phyloP scores from a whole-genome alignment of 2,797 vertebrate genomes.

The Argentina silus region DNA sequence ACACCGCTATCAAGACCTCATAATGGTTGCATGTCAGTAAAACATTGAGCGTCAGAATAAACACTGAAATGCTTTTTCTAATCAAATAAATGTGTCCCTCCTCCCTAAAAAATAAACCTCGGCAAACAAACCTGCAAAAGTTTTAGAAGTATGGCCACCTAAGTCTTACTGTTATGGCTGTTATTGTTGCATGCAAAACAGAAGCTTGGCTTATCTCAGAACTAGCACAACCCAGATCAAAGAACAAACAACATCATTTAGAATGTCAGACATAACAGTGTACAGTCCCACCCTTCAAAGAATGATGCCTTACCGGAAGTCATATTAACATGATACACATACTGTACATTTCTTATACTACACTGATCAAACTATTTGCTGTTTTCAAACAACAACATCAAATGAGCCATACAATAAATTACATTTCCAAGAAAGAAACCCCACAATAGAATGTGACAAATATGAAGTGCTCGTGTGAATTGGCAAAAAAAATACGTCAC shows the following conservation, averaged over 20 bases:
- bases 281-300: slow-evolving; percentile 61
- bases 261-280: slow-evolving; percentile 66
- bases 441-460: neutral
- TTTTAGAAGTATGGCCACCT: slow-evolving; percentile 29
- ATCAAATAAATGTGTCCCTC: slow-evolving; percentile 23
- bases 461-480: neutral
- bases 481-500: neutral
- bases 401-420: neutral
- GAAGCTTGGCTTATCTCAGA: slow-evolving; percentile 62
- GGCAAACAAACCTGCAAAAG: slow-evolving; percentile 31
- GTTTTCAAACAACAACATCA: neutral
- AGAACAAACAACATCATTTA: slow-evolving; percentile 52
- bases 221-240: slow-evolving; percentile 57
- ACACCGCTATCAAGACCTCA: neutral
- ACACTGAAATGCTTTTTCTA: slow-evolving; percentile 20
- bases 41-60: slow-evolving; percentile 28
- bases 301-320: slow-evolving; percentile 15
- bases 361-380: neutral
- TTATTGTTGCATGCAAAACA: slow-evolving; percentile 66
- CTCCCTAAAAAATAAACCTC: slow-evolving; percentile 23
- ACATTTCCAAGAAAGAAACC: neutral
- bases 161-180: slow-evolving; percentile 33
- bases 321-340: slow-evolving; percentile 15
- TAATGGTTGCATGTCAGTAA: slow-evolving; percentile 36
- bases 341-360: slow-evolving; percentile 22